Conservation (phyloP, 1,140 invertebrate genomes). For the Bombus sibiricus region DNA sequence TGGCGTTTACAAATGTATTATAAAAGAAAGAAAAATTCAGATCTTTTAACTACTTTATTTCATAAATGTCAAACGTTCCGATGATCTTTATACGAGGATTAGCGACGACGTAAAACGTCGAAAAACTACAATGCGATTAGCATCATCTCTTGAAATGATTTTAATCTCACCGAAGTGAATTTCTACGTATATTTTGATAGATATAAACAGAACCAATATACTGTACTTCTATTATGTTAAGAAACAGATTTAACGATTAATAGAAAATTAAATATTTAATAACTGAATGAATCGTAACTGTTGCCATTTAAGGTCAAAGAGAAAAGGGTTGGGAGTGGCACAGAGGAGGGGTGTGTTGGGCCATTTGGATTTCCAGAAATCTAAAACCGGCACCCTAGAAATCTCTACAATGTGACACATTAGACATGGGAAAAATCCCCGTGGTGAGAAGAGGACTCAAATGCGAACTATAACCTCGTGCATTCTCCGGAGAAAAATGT, state of each 20-base stretch:
- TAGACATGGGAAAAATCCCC: slow-evolving; percentile 70
- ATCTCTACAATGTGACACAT: slow-evolving; percentile 71
- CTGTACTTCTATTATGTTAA: neutral
- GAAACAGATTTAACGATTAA: too few species aligned
- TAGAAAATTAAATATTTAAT: neutral
- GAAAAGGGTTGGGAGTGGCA: slow-evolving; percentile 67
- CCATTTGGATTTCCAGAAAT: slow-evolving; percentile 79
- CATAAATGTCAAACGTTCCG: too few species aligned
- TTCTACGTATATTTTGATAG: neutral
- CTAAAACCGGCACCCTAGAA: slow-evolving; percentile 73
- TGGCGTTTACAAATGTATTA: neutral
- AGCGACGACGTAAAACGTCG: too few species aligned
- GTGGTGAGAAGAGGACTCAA: slow-evolving; percentile 47
- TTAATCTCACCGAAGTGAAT: neutral
- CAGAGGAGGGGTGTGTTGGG: neutral
- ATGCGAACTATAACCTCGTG: slow-evolving; percentile 24
- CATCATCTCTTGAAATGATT: too few species aligned
- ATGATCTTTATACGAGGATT: too few species aligned
- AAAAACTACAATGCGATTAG: too few species aligned
- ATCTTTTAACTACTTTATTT: neutral
- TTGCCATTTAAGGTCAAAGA: neutral
- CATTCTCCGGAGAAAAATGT: slow-evolving; percentile 74
- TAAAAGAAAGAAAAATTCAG: neutral
- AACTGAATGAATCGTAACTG: slow-evolving; percentile 44
- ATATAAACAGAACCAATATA: neutral